A percentile compares a stretch with the other conserved stretches of the same genome.
Evolutionary conservation across 2,888 invertebrate species (phyloP).

Genomic region (Pyralis farinalis): DNA sequence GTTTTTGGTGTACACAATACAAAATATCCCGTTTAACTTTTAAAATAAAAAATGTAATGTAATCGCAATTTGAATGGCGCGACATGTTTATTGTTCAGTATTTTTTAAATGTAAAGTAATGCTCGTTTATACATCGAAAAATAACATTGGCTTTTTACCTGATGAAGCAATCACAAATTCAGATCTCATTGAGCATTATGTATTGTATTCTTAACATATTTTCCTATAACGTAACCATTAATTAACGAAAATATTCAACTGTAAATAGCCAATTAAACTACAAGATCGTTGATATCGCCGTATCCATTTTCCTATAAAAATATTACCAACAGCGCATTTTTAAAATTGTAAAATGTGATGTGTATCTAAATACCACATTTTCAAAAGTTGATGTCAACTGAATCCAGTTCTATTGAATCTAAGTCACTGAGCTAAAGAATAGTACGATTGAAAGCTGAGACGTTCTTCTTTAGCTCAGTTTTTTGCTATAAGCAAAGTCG

Average conservation of each 20-base stretch:
- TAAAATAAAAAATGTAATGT: slow-evolving; percentile 77
- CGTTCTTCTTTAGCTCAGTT: slow-evolving; percentile 24
- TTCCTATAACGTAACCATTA: slow-evolving; percentile 55
- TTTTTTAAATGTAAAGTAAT: neutral
- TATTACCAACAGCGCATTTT: slow-evolving; percentile 62
- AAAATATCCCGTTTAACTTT: slow-evolving; percentile 29
- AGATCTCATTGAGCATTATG: slow-evolving; percentile 12
- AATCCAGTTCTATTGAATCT: slow-evolving; percentile 76
- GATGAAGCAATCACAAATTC: neutral
- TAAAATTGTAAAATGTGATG: slow-evolving; percentile 25
- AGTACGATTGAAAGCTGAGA: slow-evolving; percentile 17
- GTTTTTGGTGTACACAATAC: slow-evolving; percentile 21
- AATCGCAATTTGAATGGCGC: slow-evolving; percentile 54
- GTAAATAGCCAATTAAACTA: slow-evolving; percentile 63
- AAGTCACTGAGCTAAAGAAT: slow-evolving; percentile 40
- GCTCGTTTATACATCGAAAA: neutral
- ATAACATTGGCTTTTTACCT: neutral
- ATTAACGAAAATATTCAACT: slow-evolving; percentile 51
- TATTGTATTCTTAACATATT: slow-evolving; percentile 45
- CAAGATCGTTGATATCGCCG: slow-evolving; percentile 38
- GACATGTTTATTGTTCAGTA: slow-evolving; percentile 19
- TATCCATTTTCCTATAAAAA: slow-evolving; percentile 54
- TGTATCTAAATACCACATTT: slow-evolving; percentile 28
- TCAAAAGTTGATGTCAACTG: slow-evolving; percentile 37
- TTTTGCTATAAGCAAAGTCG: slow-evolving; percentile 25